Base-by-base conservation (phyloP, 2,888 invertebrate species). In the Drosophila algonquin region DNA sequence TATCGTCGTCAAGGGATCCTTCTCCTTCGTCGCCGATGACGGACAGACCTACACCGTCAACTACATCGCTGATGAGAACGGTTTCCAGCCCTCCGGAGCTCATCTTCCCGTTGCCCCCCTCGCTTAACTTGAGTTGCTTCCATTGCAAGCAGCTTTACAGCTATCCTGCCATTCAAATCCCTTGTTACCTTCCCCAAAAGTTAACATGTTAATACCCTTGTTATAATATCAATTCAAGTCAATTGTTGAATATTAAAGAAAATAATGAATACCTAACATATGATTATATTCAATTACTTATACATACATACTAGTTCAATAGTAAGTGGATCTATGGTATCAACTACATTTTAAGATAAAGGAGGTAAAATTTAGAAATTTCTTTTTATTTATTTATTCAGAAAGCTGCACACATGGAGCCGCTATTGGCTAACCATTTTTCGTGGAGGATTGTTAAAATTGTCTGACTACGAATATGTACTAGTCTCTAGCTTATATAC, bases 41-140 rank as follows among this genome's bases (percentile, higher is more conserved):
- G 94, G 94, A 8, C 91, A 93, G 9, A 92, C 91, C 0, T 95
- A 95, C 89, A 92, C 93, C 2, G 94, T 95, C 60, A 94, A 51
- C 71, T 92, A 91, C 55, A 10, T 88, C 32, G 92, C 91, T 58
- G 91, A 92, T 75, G 87, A 90, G 81, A 91, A 92, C 57, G 92
- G 92, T 75, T 92, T 84, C 89, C 93, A 93, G 89, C 93, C 93
- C 12, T 79, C 90, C 83, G 93, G 93, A 24, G 93, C 91, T n/a
- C 93, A 93, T 90, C 81, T 93, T 65, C 93, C 93, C 54, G 89
- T 87, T 56, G 89, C 88, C 16, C 89, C 90, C 81, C 1, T 2
- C 1, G 10, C 10, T 6, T 40, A 40, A 40, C 6, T 14, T 40
- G 18, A 18, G 18, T 18, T 18, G 18, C 18, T 18, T 18, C 18